Conservation (phyloP, 1,140 invertebrate genomes). For the Bombyx mandarina region DNA sequence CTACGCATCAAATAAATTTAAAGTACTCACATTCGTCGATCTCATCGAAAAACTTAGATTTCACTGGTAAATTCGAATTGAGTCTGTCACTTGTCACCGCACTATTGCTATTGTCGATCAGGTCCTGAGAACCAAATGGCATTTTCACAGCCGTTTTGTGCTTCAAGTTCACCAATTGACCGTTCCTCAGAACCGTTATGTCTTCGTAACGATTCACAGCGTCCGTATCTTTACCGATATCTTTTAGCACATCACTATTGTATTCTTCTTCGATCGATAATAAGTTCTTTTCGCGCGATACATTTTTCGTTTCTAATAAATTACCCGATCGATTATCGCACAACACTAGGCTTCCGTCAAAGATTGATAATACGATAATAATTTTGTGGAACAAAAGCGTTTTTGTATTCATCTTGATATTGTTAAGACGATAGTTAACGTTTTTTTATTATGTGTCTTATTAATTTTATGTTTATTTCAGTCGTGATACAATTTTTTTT, state of each 20-base stretch:
- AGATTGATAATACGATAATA: no score
- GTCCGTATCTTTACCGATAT: slow-evolving; percentile 27
- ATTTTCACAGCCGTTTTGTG: slow-evolving; percentile 36
- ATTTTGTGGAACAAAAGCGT: no score
- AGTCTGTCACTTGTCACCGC: slow-evolving; percentile 8
- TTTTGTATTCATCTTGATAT: no score
- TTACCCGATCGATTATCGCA: background rate
- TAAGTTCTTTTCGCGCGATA: slow-evolving; percentile 16
- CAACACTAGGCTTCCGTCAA: no score
- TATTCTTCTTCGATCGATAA: slow-evolving; percentile 34
- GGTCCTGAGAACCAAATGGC: slow-evolving; percentile 23
- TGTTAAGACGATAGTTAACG: no score
- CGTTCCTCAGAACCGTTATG: slow-evolving; percentile 43
- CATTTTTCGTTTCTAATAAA: background rate
- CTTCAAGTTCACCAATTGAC: slow-evolving; percentile 49
- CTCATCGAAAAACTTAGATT: slow-evolving; percentile 53
- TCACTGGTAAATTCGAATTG: slow-evolving; percentile 8
- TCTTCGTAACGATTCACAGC: slow-evolving; percentile 48
- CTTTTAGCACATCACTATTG: slow-evolving; percentile 30
- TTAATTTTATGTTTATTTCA: no score
- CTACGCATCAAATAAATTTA: background rate
- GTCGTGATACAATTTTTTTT: no score
- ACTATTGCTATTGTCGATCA: slow-evolving; percentile 16
- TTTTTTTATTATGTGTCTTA: no score
- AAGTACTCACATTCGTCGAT: slow-evolving; percentile 50